Evolutionary conservation across 2,113 vertebrate species (phyloP).

Genomic region (Lepisosteus osseus): DNA sequence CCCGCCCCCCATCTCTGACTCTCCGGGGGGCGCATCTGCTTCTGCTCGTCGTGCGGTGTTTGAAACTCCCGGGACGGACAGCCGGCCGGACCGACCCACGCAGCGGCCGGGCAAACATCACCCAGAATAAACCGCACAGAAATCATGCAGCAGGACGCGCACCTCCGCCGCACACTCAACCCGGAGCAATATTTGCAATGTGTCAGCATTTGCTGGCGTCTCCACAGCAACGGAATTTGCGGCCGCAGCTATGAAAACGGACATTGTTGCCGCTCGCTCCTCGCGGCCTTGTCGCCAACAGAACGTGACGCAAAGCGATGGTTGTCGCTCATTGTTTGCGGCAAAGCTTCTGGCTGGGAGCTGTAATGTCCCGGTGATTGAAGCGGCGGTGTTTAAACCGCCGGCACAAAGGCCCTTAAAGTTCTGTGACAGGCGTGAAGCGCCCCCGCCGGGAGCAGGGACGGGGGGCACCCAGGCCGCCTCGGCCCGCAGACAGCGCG

Average conservation of each 20-base stretch:
- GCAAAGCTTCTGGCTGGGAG: slow-evolving; percentile 77
- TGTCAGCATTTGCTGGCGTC: slow-evolving; percentile 68
- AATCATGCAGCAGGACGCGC: too few relatives aligned
- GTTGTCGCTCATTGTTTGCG: slow-evolving; percentile 82
- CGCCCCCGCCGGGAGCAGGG: slow-evolving; percentile 58
- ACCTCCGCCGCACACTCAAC: slow-evolving; percentile 31
- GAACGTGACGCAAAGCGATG: slow-evolving; percentile 72
- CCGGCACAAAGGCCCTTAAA: slow-evolving; percentile 72
- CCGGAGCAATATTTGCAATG: slow-evolving; percentile 55
- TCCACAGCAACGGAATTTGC: slow-evolving; percentile 78
- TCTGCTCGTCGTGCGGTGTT: too few relatives aligned
- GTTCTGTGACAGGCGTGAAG: slow-evolving; percentile 83
- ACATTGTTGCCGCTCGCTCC: slow-evolving; percentile 75
- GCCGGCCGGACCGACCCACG: too few relatives aligned
- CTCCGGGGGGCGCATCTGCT: too few relatives aligned
- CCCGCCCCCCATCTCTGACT: too few relatives aligned
- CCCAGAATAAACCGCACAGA: too few relatives aligned
- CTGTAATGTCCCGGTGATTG: slow-evolving; percentile 76
- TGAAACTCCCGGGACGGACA: too few relatives aligned
- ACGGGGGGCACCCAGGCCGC: slow-evolving; percentile 43
- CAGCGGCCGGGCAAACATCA: too few relatives aligned
- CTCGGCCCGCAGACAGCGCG: slow-evolving; percentile 9
- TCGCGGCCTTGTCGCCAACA: slow-evolving; percentile 70
- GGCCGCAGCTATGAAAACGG: slow-evolving; percentile 80
- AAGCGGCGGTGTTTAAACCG: slow-evolving; percentile 74